Percentiles rank a stretch among this genome's conserved stretches.
phyloP scores from a whole-genome alignment of 2,888 invertebrate genomes.

The Watsonalla cultraria region DNA sequence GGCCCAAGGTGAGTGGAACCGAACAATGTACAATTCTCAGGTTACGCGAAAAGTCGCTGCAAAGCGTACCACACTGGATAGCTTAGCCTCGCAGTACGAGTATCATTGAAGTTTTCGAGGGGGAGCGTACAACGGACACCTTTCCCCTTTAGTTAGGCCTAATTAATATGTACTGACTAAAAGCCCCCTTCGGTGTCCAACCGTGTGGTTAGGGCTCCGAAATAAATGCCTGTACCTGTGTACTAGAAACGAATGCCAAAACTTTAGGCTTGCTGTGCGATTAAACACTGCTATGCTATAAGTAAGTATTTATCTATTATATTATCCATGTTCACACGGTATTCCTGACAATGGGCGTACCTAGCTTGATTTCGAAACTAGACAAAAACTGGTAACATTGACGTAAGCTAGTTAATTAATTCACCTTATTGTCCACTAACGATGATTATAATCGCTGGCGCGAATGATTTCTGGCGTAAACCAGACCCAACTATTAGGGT shows the following conservation, averaged over 20 bases:
- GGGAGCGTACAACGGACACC: too few relatives aligned
- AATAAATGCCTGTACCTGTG: too few relatives aligned
- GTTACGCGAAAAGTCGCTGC: slow-evolving; percentile 23
- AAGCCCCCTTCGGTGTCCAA: too few relatives aligned
- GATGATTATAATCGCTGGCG: slow-evolving; percentile 18
- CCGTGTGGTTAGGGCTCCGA: too few relatives aligned
- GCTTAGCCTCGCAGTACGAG: background rate
- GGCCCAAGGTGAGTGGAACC: slow-evolving; percentile 66
- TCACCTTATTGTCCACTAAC: slow-evolving; percentile 19
- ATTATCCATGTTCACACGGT: background rate
- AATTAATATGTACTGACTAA: too few relatives aligned
- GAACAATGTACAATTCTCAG: slow-evolving; percentile 39
- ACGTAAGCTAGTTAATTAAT: slow-evolving; percentile 2
- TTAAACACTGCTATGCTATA: background rate
- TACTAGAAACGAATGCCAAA: background rate
- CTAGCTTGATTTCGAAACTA: background rate
- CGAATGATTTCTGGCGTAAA: slow-evolving; percentile 7
- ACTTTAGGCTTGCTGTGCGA: background rate
- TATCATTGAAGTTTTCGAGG: background rate
- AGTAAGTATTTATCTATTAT: background rate
- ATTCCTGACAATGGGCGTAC: background rate
- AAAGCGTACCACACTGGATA: slow-evolving; percentile 3
- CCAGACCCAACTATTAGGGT: background rate
- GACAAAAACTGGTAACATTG: background rate
- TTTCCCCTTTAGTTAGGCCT: too few relatives aligned